phyloP scores from a whole-genome alignment of 2,888 invertebrate genomes.

The Melieria omissa region DNA sequence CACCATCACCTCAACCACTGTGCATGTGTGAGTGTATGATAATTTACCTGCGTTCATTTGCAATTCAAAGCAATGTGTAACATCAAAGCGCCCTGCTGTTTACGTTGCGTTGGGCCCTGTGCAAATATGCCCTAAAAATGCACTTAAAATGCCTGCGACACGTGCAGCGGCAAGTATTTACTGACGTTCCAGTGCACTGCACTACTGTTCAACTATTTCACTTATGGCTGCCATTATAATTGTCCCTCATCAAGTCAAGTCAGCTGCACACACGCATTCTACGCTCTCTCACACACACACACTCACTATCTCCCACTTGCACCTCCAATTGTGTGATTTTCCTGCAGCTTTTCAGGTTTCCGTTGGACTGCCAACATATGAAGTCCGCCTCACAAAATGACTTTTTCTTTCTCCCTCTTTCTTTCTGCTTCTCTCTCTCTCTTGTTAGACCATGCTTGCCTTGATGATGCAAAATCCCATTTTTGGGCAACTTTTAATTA shows the following conservation, averaged over 20 bases:
- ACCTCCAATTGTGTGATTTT: slow-evolving; percentile 4
- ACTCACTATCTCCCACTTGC: neutral
- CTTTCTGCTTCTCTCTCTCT: slow-evolving; percentile 5
- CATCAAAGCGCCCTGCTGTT: slow-evolving; percentile 23
- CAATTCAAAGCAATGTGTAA: slow-evolving; percentile 20
- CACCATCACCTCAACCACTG: too few relatives aligned
- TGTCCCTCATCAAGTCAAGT: neutral
- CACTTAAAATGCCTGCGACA: neutral
- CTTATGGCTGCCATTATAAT: neutral
- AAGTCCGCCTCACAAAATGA: neutral
- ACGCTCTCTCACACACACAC: neutral
- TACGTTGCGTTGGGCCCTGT: slow-evolving; percentile 1
- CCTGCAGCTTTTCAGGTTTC: neutral
- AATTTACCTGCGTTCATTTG: slow-evolving; percentile 12
- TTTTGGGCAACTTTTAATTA: slow-evolving; percentile 37
- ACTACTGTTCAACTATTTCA: slow-evolving; percentile 28
- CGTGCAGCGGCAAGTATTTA: neutral
- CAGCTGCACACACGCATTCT: neutral
- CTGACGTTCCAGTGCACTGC: slow-evolving; percentile 1
- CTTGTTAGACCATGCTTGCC: neutral
- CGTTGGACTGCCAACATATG: neutral
- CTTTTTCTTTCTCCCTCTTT: slow-evolving; percentile 12
- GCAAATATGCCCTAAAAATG: slow-evolving; percentile 32
- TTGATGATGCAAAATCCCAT: neutral
- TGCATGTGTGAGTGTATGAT: too few relatives aligned